Evolutionary conservation across 2,888 invertebrate species (phyloP), one percentile per base, ranked within the genome.

Genomic region (Athalia rosae): DNA sequence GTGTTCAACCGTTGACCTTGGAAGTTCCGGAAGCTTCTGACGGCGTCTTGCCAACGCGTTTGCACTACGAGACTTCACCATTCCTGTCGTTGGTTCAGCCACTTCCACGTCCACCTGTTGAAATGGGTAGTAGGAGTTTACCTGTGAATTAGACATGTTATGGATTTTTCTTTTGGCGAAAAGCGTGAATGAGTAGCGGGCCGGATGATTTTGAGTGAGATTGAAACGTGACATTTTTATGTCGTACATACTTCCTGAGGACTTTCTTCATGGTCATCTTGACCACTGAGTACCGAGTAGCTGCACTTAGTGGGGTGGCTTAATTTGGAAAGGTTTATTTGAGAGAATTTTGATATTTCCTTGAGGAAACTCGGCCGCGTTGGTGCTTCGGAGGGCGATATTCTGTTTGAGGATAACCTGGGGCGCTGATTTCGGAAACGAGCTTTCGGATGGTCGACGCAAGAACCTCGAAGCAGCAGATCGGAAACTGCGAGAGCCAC

Each of bases 271-370:
- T 94, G 93, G 87, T 95, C 94, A 73, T 92, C 91, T 69, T 93
- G 92, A 50, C 93, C 90, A 82, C 92, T 93, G 56, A 95, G 91
- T 76, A 93, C 94, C 79, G 93, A 93, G 89, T 95, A 95, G 82
- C 93, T 94, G 88, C 95, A 94, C 85, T 94, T 93, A 82, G 91
- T 91, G 7, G 90, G 89, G 81, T 91, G 91, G 79, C 93, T 93
- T 69, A 93, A 90, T 77, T 94, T 91, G 0, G 94, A 93, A 76
- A 94, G 90, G 88, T 94, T 94, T 84, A 95, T 92, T 83, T 94
- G 93, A 3, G 94, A 94, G n/a, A 95, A 89, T 86, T 94, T 94
- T 45, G 94, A 92, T 80, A 95, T 94, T 89, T 95, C 95, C 66
- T 92, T 92, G 73, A 94, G 91, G 80, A 94, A 92, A 81, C 92